Base-by-base conservation (phyloP, 2,888 invertebrate genomes). In the Hydrotaea cyrtoneurina region DNA sequence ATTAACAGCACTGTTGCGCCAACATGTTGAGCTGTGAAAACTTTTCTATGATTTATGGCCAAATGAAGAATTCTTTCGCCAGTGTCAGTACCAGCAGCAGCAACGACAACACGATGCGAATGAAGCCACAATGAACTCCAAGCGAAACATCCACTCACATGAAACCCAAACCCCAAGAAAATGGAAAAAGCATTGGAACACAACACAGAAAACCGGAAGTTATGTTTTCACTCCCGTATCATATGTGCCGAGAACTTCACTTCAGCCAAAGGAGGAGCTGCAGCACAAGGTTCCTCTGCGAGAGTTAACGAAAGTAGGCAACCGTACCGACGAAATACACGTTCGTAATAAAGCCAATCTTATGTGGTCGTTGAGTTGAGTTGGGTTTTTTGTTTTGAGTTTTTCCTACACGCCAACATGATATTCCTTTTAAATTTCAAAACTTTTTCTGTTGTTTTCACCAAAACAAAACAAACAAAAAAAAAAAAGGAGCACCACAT, bases 21-120 rank as follows among this genome's bases (percentile, higher is more conserved):
- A 80, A 23, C 78, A 74, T 75, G 71, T 78, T 80, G 78, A 78
- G 74, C 46, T 78, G 71, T 64, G 71, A 57, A 83, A 83, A 80
- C 23, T 83, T 83, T 69, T 69, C 19, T 83, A 77, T 80, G 80
- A 83, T 83, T 83, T 83, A 83, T 83, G 80, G 78, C 64, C 10
- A 72, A 78, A 78, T 75, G 75, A 78, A 72, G 75, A 78, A 72
- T 62, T 83, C 59, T 80, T 75, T 64, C 69, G 23, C 59, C 39
- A 66, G n/a, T n/a, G n/a, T n/a, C n/a, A n/a, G n/a, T n/a, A n/a
- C n/a, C n/a, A n/a, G n/a, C n/a, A n/a, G n/a, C n/a, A n/a, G 10
- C 15, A 26, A 31, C 21, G 31, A 80, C 75, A 77, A 23, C 59
- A 26, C 0, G 26, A 59, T 13, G 43, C 31, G 31, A 31, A 31